Evolutionary conservation across 2,797 vertebrate species (phyloP).

Genomic region (Rhabdophis nuchalis): DNA sequence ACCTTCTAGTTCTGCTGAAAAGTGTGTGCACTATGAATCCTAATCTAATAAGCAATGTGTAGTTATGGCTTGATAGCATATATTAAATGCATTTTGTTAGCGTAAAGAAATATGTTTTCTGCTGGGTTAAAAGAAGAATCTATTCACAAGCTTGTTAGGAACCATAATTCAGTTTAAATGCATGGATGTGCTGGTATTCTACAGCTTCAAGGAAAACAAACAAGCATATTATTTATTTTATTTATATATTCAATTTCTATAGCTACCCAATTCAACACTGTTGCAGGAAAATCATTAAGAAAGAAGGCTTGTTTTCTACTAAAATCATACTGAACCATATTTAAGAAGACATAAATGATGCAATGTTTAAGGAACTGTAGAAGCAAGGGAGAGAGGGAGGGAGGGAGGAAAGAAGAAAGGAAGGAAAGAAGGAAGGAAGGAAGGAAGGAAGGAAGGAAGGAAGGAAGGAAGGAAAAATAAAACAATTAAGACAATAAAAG

Average conservation of each 20-base stretch:
- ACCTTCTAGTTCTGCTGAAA: constrained; percentile 29
- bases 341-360: constrained; percentile 17
- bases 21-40: constrained; percentile 39
- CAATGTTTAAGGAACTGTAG: not conserved
- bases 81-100: constrained; percentile 25
- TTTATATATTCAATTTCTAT: not conserved
- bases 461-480: not conserved
- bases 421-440: not conserved
- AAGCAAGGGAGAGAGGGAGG: not conserved
- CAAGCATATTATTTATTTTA: not conserved
- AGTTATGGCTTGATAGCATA: constrained; percentile 16
- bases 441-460: not conserved
- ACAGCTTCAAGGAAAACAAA: constrained; percentile 1
- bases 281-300: not conserved
- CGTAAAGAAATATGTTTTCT: constrained; percentile 10
- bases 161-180: not conserved
- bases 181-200: not conserved
- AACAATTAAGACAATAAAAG: not conserved
- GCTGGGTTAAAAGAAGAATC: constrained; percentile 32
- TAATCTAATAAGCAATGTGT: constrained; percentile 16
- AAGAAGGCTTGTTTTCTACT: not conserved
- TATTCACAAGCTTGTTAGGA: constrained; percentile 15
- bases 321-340: not conserved
- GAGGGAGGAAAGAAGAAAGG: no score
- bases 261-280: not conserved